Percentiles rank a stretch among this genome's conserved stretches.
These are phyloP conservation scores for Elachura formosa DNA, from an alignment of 2,113 vertebrate genomes.

Conservation along the genomic window DNA sequence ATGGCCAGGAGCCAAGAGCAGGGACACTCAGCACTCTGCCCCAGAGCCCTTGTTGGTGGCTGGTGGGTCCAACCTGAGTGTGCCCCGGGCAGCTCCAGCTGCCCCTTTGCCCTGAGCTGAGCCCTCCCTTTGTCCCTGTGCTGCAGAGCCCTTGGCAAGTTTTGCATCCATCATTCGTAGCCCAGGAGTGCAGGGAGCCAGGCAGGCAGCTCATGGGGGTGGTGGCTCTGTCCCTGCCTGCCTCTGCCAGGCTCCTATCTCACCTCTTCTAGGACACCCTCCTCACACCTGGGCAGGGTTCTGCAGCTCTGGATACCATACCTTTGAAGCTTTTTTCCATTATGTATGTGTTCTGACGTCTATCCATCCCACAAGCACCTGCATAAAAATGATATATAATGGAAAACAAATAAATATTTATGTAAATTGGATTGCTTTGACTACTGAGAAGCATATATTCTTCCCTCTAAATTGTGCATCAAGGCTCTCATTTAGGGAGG, in stretches of 20 bases:
- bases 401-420: slow-evolving; percentile 71
- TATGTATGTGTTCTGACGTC: slow-evolving; percentile 86
- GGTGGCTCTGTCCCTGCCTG: slow-evolving; percentile 13
- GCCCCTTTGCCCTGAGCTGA: background rate
- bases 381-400: slow-evolving; percentile 62
- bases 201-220: background rate
- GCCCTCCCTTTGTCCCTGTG: background rate
- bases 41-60: background rate
- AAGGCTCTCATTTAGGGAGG: background rate
- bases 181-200: background rate
- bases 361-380: slow-evolving; percentile 86
- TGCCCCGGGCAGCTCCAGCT: background rate
- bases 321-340: slow-evolving; percentile 90
- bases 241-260: slow-evolving; percentile 30
- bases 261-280: slow-evolving; percentile 62
- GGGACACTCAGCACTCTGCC: background rate
- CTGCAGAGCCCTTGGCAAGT: background rate
- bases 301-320: slow-evolving; percentile 76
- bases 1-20: background rate
- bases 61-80: background rate
- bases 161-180: background rate
- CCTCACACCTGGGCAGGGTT: slow-evolving; percentile 65
- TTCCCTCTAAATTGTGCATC: slow-evolving; percentile 15
- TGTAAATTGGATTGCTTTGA: slow-evolving; percentile 57
- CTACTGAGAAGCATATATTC: slow-evolving; percentile 55